These are phyloP conservation scores for Bucco capensis DNA, from an alignment of 2,113 vertebrate species.

Conservation along the genomic window DNA sequence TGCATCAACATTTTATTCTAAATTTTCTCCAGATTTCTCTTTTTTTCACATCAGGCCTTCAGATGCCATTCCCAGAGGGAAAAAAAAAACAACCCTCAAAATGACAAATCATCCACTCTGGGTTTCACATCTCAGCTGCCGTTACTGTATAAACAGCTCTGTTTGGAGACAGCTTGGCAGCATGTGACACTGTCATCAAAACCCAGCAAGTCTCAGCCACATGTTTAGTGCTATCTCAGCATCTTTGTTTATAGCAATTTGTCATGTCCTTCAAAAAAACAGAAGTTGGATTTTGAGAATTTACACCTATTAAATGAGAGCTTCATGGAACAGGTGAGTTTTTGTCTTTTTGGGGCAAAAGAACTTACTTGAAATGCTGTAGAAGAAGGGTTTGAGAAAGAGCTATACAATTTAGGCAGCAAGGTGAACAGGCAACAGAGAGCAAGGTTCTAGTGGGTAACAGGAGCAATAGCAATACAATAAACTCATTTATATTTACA, in stretches of 20 bases:
- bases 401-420: neutral
- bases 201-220: neutral
- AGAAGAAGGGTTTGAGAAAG: neutral
- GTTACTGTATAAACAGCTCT: neutral
- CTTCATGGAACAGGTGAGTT: neutral
- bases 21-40: neutral
- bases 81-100: neutral
- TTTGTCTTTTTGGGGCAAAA: neutral
- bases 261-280: neutral
- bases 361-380: neutral
- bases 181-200: neutral
- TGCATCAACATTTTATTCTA: neutral
- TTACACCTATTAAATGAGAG: neutral
- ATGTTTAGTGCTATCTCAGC: neutral
- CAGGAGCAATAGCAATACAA: neutral
- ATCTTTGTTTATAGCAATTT: neutral
- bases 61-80: neutral
- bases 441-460: neutral
- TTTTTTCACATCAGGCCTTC: neutral
- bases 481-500: neutral
- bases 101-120: neutral
- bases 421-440: neutral
- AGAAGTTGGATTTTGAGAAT: neutral
- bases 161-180: neutral
- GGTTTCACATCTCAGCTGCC: neutral